phyloP scores from a whole-genome alignment of 2,888 invertebrate species.

The Amiota minor region DNA sequence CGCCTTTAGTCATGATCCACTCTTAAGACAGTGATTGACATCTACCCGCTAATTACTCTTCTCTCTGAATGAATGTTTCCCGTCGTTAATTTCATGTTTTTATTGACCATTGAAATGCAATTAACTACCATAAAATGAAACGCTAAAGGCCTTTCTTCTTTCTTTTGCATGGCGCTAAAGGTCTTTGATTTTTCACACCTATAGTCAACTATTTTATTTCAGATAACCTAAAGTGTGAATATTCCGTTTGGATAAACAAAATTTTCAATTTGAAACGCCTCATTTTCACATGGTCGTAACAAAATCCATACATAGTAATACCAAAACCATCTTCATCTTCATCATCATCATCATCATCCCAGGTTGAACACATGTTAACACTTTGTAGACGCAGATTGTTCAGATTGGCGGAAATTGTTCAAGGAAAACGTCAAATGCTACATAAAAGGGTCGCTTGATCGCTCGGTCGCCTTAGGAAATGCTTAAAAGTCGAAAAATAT shows the following conservation, averaged over 20 bases:
- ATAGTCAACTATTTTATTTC: neutral
- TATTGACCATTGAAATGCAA: constrained; percentile 63
- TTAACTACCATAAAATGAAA: constrained; percentile 54
- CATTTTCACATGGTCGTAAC: too few relatives aligned
- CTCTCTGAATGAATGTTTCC: constrained; percentile 41
- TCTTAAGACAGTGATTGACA: too few relatives aligned
- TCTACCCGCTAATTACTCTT: too few relatives aligned
- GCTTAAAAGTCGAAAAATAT: too few relatives aligned
- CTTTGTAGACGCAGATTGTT: neutral
- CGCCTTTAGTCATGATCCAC: too few relatives aligned
- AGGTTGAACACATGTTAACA: constrained; percentile 18
- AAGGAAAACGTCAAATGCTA: neutral
- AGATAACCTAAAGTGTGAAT: too few relatives aligned
- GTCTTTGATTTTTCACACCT: constrained; percentile 16
- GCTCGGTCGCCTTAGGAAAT: neutral
- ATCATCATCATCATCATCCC: too few relatives aligned
- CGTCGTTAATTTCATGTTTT: constrained; percentile 58
- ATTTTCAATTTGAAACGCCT: too few relatives aligned
- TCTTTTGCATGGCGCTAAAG: constrained; percentile 17
- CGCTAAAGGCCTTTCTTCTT: neutral
- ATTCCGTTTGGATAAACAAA: too few relatives aligned
- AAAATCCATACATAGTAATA: too few relatives aligned
- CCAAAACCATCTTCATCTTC: too few relatives aligned
- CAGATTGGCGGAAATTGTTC: too few relatives aligned
- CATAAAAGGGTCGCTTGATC: neutral